phyloP scores from a whole-genome alignment of 2,888 invertebrate species.

The Himalopsyche kuldschensis region DNA sequence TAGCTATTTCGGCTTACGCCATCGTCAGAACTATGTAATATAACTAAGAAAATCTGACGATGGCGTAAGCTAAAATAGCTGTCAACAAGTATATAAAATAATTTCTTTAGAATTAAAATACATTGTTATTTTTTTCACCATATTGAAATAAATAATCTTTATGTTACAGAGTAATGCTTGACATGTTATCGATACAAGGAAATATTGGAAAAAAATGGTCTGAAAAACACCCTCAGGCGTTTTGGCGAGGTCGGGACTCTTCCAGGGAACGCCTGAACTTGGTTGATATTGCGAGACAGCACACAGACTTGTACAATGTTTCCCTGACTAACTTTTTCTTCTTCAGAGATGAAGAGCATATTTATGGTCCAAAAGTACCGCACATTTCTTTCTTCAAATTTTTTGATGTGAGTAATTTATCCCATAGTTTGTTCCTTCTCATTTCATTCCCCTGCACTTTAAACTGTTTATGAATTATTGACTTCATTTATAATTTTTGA shows the following conservation, averaged over 20 bases:
- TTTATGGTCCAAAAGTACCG: slow-evolving; percentile 83
- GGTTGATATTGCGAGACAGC: slow-evolving; percentile 77
- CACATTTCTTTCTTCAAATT: slow-evolving; percentile 91
- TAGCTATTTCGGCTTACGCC: too few relatives aligned
- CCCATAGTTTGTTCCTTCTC: neutral
- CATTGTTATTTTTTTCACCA: too few relatives aligned
- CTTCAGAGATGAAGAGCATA: slow-evolving; percentile 78
- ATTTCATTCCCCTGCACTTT: neutral
- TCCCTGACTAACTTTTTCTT: slow-evolving; percentile 96
- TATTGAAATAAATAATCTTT: neutral
- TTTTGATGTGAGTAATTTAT: slow-evolving; percentile 81
- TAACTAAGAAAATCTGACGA: too few relatives aligned
- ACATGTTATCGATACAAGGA: slow-evolving; percentile 88
- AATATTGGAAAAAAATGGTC: slow-evolving; percentile 73
- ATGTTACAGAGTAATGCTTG: slow-evolving; percentile 74
- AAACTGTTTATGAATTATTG: too few relatives aligned
- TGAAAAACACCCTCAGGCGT: slow-evolving; percentile 71
- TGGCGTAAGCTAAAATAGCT: too few relatives aligned
- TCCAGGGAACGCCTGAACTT: slow-evolving; percentile 81
- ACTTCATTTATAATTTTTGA: too few relatives aligned
- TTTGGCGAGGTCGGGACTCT: slow-evolving; percentile 94
- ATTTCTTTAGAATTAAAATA: too few relatives aligned
- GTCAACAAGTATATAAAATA: too few relatives aligned
- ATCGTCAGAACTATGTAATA: too few relatives aligned
- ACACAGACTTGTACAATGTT: slow-evolving; percentile 84